Conservation (phyloP, 2,113 vertebrate species). For the Elaphurus davidianus region DNA sequence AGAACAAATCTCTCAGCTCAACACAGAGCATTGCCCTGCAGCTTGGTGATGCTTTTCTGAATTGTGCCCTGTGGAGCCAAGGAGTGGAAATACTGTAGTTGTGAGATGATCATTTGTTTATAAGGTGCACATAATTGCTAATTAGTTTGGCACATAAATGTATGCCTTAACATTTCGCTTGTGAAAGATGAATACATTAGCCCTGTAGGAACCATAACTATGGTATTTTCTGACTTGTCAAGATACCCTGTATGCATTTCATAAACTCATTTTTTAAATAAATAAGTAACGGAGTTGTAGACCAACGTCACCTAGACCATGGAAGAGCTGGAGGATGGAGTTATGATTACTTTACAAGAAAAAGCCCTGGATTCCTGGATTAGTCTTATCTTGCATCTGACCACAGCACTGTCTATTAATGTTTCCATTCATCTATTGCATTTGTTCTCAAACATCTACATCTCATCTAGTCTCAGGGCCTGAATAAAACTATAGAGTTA, state of each 20-base stretch:
- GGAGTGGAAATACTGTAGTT: neutral
- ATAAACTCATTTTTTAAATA: neutral
- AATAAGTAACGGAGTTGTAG: neutral
- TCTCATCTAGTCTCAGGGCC: neutral
- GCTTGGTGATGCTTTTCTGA: neutral
- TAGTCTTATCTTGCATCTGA: neutral
- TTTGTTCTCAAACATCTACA: neutral
- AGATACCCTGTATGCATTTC: neutral
- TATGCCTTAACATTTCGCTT: constrained; percentile 40
- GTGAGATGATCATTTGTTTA: neutral
- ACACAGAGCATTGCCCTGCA: neutral
- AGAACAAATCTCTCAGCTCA: neutral
- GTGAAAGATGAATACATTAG: constrained; percentile 9
- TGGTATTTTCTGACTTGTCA: constrained; percentile 37
- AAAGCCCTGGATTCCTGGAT: neutral
- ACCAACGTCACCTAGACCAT: neutral
- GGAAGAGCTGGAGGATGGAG: neutral
- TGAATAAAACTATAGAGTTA: neutral
- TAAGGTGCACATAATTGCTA: neutral
- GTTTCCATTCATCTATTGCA: neutral
- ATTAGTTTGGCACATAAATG: constrained; percentile 14
- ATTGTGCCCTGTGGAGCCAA: neutral
- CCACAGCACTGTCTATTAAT: neutral
- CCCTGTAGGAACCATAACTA: neutral
- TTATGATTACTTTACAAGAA: neutral